Evolutionary conservation across 1,140 invertebrate species (phyloP), one percentile per base, ranked within the genome.

Genomic region (Drosophila sulfurigaster): DNA sequence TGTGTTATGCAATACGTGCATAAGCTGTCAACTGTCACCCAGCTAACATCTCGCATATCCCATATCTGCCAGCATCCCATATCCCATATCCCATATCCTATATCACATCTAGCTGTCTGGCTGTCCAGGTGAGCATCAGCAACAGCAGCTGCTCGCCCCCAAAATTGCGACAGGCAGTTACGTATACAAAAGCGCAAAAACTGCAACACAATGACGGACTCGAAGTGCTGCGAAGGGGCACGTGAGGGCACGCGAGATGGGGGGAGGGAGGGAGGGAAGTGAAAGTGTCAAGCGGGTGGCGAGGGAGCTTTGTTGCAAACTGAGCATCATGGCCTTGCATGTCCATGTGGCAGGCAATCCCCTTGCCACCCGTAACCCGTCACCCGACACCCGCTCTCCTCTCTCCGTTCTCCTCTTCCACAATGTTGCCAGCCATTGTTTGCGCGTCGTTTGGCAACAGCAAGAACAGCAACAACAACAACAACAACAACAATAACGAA

Each of bases 241-340:
- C 2, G 20, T 25, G 20, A 25, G 20, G 20, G 20, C 20, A 25
- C 20, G 2, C 2, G 20, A 45, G n/a, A n/a, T n/a, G 28, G 51
- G 59, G 1, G 30, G n/a, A 16, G 62, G 5, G n/a, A n/a, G n/a
- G n/a, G n/a, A 52, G 51, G 32, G 41, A 10, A 32, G 69, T 43
- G 30, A 20, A 41, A 25, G 32, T 54, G 66, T 60, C 46, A 35
- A 52, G 48, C 57, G 57, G 35, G 32, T 8, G 5, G 45, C 20
- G 65, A 43, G 45, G 51, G 32, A 57, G 51, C 59, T 48, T 35
- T 66, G 49, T 43, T 25, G 20, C 20, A 25, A 72, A 70, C 72
- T 70, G 75, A 59, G 49, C 45, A 66, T 86, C 45, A 66, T 86
- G 82, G 71, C 82, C 82, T 86, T 82, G 82, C 82, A 78, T 86